These are phyloP conservation scores for Latrodectus hesperus DNA, from an alignment of 2,888 invertebrate species.

Conservation along the genomic window DNA sequence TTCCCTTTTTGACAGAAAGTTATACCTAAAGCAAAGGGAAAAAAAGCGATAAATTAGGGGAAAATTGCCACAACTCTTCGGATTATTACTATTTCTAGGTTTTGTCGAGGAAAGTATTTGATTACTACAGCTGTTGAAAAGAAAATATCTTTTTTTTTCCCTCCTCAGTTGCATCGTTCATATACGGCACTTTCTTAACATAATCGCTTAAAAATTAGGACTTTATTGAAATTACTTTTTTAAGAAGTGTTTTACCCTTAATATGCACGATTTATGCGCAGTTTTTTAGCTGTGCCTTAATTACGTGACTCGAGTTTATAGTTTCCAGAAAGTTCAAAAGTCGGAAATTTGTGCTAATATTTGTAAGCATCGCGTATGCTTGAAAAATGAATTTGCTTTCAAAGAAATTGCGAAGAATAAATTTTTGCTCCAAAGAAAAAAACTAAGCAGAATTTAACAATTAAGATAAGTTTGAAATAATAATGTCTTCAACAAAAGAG, in stretches of 20 bases:
- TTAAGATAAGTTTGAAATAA: too few relatives aligned
- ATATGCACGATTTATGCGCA: not conserved
- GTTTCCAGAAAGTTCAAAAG: constrained; percentile 13
- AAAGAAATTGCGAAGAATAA: too few relatives aligned
- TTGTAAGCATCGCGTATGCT: too few relatives aligned
- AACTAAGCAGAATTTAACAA: too few relatives aligned
- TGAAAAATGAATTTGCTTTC: too few relatives aligned
- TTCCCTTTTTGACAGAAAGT: constrained; percentile 28
- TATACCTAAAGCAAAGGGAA: constrained; percentile 53
- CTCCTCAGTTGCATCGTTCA: not conserved
- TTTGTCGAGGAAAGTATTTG: constrained; percentile 45
- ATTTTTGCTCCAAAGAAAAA: too few relatives aligned
- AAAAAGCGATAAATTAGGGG: constrained; percentile 63
- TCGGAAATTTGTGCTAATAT: not conserved
- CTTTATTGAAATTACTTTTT: constrained; percentile 30
- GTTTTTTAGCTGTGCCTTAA: not conserved
- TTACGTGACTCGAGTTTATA: not conserved
- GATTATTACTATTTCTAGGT: constrained; percentile 31
- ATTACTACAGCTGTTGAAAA: not conserved
- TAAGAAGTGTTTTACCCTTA: constrained; percentile 29
- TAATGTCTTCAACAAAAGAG: too few relatives aligned
- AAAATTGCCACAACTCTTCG: constrained; percentile 43
- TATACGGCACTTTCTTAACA: constrained; percentile 46
- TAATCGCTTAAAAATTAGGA: constrained; percentile 44
- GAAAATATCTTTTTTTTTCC: not conserved